Percentiles rank a stretch among this genome's conserved stretches.
These are phyloP conservation scores for Clunio marinus DNA, from an alignment of 2,888 invertebrate genomes.

Conservation along the genomic window DNA sequence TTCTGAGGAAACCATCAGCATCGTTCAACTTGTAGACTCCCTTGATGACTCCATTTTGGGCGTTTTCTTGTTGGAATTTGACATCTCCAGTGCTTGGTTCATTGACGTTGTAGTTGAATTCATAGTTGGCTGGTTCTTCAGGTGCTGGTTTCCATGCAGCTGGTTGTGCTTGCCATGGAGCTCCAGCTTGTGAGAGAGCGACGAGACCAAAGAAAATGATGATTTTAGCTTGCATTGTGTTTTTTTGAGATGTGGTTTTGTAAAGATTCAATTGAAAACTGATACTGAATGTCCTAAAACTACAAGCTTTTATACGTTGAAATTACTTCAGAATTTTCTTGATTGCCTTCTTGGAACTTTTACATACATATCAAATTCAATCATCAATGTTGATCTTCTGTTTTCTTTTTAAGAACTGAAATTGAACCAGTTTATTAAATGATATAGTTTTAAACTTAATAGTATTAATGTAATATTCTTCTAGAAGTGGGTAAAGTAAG, in stretches of 20 bases:
- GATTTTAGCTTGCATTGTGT: slow-evolving; percentile 14
- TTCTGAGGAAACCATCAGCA: slow-evolving; percentile 23
- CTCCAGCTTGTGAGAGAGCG: slow-evolving; percentile 8
- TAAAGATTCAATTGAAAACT: neutral
- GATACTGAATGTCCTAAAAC: neutral
- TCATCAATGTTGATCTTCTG: too few species aligned
- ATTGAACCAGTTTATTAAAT: too few species aligned
- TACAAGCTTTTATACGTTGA: neutral
- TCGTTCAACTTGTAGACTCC: slow-evolving; percentile 16
- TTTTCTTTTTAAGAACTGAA: too few species aligned
- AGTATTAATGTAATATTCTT: too few species aligned
- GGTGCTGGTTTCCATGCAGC: neutral
- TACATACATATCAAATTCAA: too few species aligned
- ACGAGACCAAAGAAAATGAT: slow-evolving; percentile 7
- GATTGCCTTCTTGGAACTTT: too few species aligned
- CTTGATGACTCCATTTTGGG: slow-evolving; percentile 4
- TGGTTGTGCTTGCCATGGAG: neutral
- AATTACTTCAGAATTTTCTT: neutral
- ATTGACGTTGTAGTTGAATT: slow-evolving; percentile 11
- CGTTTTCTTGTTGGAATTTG: slow-evolving; percentile 3
- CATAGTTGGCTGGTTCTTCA: slow-evolving; percentile 24
- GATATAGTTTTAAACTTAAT: too few species aligned
- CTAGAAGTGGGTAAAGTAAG: too few species aligned
- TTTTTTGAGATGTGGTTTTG: neutral
- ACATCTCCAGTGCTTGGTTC: slow-evolving; percentile 21